Evolutionary conservation across 1,140 invertebrate species (phyloP).

Genomic region (Orussus abietinus): DNA sequence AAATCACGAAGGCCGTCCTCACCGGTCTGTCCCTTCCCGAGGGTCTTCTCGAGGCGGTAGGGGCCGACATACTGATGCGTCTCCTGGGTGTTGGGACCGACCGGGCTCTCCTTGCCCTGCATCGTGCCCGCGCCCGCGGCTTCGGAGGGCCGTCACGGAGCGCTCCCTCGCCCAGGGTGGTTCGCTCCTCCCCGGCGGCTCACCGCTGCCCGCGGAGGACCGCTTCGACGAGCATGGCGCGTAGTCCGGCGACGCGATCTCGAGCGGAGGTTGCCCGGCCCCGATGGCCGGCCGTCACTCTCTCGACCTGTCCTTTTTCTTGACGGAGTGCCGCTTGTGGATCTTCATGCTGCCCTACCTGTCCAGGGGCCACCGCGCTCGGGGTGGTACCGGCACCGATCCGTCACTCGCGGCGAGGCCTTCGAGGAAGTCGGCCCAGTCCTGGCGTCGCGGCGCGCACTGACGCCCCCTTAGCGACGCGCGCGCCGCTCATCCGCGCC

Average conservation of each 20-base stretch:
- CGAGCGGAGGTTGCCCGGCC: slow-evolving; percentile 1
- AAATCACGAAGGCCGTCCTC: slow-evolving; percentile 31
- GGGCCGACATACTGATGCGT: slow-evolving; percentile 95
- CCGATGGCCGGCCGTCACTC: slow-evolving; percentile 22
- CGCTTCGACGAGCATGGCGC: slow-evolving; percentile 6
- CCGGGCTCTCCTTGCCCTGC: slow-evolving; percentile 45
- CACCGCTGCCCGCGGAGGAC: slow-evolving; percentile 16
- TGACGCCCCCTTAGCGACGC: not conserved
- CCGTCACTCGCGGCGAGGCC: too few relatives aligned
- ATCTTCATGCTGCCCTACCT: slow-evolving; percentile 31
- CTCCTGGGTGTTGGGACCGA: slow-evolving; percentile 60
- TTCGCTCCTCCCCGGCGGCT: slow-evolving; percentile 13
- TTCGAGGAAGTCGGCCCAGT: too few relatives aligned
- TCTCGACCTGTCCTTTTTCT: slow-evolving; percentile 29
- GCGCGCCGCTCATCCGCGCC: not conserved
- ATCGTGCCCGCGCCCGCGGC: slow-evolving; percentile 37
- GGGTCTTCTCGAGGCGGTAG: slow-evolving; percentile 96
- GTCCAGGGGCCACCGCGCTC: not conserved
- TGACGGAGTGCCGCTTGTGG: slow-evolving; percentile 31
- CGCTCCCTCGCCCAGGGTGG: slow-evolving; percentile 36
- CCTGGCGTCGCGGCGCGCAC: too few relatives aligned
- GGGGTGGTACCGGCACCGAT: too few relatives aligned
- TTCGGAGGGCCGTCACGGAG: too few relatives aligned
- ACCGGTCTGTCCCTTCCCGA: slow-evolving; percentile 99
- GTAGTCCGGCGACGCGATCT: not conserved